phyloP scores from a whole-genome alignment of 2,888 invertebrate genomes.

The Lasioglossum marginatum region DNA sequence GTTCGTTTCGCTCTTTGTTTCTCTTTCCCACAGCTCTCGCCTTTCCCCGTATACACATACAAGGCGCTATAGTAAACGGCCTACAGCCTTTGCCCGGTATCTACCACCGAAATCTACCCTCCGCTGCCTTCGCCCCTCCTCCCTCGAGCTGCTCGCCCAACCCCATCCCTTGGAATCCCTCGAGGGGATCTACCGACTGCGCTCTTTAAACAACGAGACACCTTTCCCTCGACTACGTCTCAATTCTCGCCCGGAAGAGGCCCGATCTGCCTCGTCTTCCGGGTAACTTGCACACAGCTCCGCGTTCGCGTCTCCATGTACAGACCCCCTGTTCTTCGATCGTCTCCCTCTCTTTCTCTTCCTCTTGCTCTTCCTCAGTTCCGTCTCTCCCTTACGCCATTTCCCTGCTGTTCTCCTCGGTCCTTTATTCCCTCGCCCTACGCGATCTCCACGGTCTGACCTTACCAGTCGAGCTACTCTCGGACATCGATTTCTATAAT shows the following conservation, averaged over 20 bases:
- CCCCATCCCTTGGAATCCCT: constrained; percentile 63
- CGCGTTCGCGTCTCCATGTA: constrained; percentile 16
- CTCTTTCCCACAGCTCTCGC: constrained; percentile 17
- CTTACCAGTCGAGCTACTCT: constrained; percentile 29
- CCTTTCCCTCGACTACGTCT: constrained; percentile 74
- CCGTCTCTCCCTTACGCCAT: not conserved
- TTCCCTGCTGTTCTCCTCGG: constrained; percentile 4
- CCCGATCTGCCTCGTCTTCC: constrained; percentile 71
- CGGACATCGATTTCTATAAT: constrained; percentile 53
- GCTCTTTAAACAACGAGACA: constrained; percentile 77
- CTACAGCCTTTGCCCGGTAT: constrained; percentile 73
- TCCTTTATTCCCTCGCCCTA: constrained; percentile 38
- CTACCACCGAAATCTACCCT: constrained; percentile 74
- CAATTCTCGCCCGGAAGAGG: constrained; percentile 74
- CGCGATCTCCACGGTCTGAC: constrained; percentile 56
- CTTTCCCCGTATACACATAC: constrained; percentile 43
- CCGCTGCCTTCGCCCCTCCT: constrained; percentile 38
- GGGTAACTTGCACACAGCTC: constrained; percentile 53
- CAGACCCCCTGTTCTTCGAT: constrained; percentile 4
- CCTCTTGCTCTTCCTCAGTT: not conserved
- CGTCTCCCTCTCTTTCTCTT: not conserved
- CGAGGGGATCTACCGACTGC: constrained; percentile 73
- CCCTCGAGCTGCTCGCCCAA: constrained; percentile 32
- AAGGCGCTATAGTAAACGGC: constrained; percentile 71
- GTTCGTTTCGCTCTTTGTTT: not conserved